Base-by-base conservation (phyloP, 2,888 invertebrate genomes). In the Cephus pulcher region DNA sequence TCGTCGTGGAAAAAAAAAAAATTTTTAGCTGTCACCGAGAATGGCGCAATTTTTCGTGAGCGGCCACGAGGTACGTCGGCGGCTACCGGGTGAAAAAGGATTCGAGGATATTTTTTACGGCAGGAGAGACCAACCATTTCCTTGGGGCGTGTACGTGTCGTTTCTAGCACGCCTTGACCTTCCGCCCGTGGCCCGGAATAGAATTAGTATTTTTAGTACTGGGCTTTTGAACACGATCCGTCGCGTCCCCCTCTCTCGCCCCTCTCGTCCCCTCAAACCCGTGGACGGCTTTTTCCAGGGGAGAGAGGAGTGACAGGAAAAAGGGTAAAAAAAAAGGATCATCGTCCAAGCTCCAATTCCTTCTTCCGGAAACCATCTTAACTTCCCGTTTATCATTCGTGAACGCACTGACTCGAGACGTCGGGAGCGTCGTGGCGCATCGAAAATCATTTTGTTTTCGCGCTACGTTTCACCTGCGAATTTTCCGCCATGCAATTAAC, bases 101-200 rank as follows among this genome's bases (percentile, higher is more conserved):
- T 56, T 56, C 56, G 23, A 56, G 56, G 56, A 56, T 56, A 56
- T 56, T 56, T 56, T 9, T 56, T 23, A 56, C 56, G 23, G 23
- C 56, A 74, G 34, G 37, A 74, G 71, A 71, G 4, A 71, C 30
- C 15, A 4, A 23, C 11, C 11, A 23, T 74, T 34, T 74, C 74
- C 74, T 74, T 34, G 74, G 30, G 56, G 56, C 56, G 56, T 23
- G 35, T 30, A 35, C 74, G 80, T 82, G 82, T 80, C 78, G 85
- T 84, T 84, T 87, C 83, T 80, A 84, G 83, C 81, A 80, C 84
- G 84, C 88, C 88, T 88, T 88, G 88, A 88, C 88, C 88, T 88
- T 88, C 88, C 88, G 85, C 82, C 84, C 84, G 83, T 77, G 75
- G 78, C 84, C 81, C 82, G 81, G 86, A 88, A 88, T 88, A 88